phyloP scores from a whole-genome alignment of 2,888 invertebrate species.

The Auanema sp. region DNA sequence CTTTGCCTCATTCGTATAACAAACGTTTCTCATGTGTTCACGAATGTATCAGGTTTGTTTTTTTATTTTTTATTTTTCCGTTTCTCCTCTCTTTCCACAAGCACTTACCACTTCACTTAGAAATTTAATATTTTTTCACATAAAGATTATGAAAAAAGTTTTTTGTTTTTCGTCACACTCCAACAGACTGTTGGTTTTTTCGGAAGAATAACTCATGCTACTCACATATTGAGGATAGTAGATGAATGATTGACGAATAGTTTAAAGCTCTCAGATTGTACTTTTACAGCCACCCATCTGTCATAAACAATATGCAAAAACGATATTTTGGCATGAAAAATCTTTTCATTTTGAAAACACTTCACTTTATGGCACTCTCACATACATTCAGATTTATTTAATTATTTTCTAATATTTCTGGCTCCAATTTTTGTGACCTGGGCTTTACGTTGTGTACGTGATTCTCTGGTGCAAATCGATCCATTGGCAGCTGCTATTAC shows the following conservation, averaged over 20 bases:
- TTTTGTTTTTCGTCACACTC: background rate
- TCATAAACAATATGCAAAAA: no score
- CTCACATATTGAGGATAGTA: no score
- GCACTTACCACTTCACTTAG: no score
- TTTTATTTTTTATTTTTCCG: background rate
- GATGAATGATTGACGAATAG: no score
- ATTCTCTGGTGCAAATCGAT: conserved; percentile 49
- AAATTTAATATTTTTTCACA: no score
- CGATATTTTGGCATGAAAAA: no score
- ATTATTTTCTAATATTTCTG: conserved; percentile 1
- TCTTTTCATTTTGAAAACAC: no score
- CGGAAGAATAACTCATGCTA: background rate
- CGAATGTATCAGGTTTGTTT: conserved; percentile 1
- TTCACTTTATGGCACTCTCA: background rate
- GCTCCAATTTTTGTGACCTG: conserved; percentile 47
- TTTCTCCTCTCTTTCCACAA: no score
- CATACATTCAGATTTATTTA: background rate
- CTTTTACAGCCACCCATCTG: no score
- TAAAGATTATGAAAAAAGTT: background rate
- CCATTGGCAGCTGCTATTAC: conserved; percentile 48
- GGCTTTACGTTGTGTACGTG: conserved; percentile 50
- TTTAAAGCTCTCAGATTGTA: no score
- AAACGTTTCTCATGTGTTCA: background rate
- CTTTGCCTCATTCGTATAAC: background rate
- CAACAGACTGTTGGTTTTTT: background rate